A percentile compares a stretch with the other conserved stretches of the same genome.
Conservation (phyloP, 1,140 invertebrate species). For the Rhizoglyphus robini region DNA sequence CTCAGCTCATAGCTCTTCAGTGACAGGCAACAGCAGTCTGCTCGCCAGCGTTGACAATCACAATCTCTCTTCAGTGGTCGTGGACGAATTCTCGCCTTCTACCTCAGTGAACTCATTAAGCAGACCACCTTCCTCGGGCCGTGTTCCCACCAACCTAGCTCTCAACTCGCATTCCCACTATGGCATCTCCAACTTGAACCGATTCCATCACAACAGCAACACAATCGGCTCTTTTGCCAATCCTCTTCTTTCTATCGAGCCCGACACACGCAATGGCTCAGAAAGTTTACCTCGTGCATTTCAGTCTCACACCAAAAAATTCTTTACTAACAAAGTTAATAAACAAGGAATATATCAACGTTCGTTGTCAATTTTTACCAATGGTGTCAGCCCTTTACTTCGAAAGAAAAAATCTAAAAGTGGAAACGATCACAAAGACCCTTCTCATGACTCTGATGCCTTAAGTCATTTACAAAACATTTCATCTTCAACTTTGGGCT, state of each 20-base stretch:
- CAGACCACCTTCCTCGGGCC: not conserved
- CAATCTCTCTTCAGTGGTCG: not conserved
- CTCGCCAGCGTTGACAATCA: not conserved
- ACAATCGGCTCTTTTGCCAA: conserved; percentile 26
- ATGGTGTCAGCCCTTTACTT: conserved; percentile 22
- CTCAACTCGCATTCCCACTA: conserved; percentile 12
- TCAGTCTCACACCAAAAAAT: not conserved
- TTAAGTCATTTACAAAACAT: not conserved
- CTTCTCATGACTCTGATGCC: not conserved
- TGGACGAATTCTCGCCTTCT: no score
- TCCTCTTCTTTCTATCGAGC: conserved; percentile 26
- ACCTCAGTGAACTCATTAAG: no score
- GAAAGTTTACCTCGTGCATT: conserved; percentile 20
- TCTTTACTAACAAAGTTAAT: conserved; percentile 1
- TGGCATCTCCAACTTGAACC: not conserved
- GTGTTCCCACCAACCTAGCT: not conserved
- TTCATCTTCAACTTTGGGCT: not conserved
- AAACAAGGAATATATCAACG: conserved; percentile 23
- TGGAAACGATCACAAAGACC: not conserved
- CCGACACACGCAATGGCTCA: conserved; percentile 22
- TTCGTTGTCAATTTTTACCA: conserved; percentile 21
- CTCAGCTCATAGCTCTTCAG: not conserved
- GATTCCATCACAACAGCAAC: not conserved
- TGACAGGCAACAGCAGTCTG: conserved; percentile 9
- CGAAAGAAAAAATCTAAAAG: conserved; percentile 21